Percentiles rank a stretch among this genome's conserved stretches.
Evolutionary conservation across 2,113 vertebrate species (phyloP).

Genomic region (Brachypodius melanocephalos): DNA sequence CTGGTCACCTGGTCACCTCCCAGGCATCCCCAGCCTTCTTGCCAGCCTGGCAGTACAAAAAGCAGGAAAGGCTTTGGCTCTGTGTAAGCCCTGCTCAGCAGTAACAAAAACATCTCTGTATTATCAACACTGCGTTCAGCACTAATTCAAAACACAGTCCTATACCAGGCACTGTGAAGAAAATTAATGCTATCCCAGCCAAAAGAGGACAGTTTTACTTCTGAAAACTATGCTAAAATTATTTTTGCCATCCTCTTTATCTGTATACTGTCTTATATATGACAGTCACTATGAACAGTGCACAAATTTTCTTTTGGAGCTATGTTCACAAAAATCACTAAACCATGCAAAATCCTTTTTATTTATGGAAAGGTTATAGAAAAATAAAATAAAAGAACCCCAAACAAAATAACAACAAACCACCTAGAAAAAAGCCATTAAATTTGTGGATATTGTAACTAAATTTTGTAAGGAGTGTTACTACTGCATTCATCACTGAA

Average conservation of each 20-base stretch:
- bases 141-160: not conserved
- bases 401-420: not conserved
- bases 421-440: not conserved
- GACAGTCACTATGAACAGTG: not conserved
- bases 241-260: not conserved
- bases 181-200: not conserved
- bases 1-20: not conserved
- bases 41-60: rapidly evolving
- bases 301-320: not conserved
- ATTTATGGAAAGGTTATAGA: not conserved
- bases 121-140: not conserved
- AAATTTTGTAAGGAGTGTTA: not conserved
- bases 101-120: not conserved
- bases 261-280: not conserved
- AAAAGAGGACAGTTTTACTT: not conserved
- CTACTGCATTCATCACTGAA: not conserved
- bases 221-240: not conserved
- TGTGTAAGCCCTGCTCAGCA: not conserved
- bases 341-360: not conserved
- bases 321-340: not conserved
- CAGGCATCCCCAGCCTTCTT: not conserved
- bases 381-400: not conserved
- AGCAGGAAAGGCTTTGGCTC: not conserved
- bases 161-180: not conserved
- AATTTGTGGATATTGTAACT: not conserved